phyloP scores from a whole-genome alignment of 2,888 invertebrate genomes.

The Phaonia tiefii region DNA sequence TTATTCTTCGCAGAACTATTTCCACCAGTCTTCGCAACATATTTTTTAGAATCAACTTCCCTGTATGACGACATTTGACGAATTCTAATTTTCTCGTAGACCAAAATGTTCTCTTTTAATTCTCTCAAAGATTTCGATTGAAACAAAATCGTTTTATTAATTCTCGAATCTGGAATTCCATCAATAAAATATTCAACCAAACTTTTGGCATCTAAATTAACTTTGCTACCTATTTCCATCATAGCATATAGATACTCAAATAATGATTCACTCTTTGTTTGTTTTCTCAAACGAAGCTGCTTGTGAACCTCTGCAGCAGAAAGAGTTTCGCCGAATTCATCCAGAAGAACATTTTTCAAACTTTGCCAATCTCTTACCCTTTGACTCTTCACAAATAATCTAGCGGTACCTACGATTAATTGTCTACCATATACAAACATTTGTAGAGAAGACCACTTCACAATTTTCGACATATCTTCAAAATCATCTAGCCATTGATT shows the following conservation, averaged over 20 bases:
- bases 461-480: slow-evolving; percentile 51
- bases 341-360: slow-evolving; percentile 29
- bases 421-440: slow-evolving; percentile 58
- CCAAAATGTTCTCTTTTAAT: slow-evolving; percentile 41
- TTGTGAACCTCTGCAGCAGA: slow-evolving; percentile 54
- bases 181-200: neutral
- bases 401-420: slow-evolving; percentile 59
- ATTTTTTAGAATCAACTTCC: neutral
- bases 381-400: slow-evolving; percentile 49
- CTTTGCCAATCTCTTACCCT: slow-evolving; percentile 32
- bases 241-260: slow-evolving; percentile 53
- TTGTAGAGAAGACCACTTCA: slow-evolving; percentile 48
- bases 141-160: slow-evolving; percentile 41
- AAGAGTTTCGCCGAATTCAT: slow-evolving; percentile 41
- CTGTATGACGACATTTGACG: too few relatives aligned
- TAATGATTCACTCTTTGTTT: slow-evolving; percentile 29
- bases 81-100: slow-evolving; percentile 48
- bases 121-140: slow-evolving; percentile 38
- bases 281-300: slow-evolving; percentile 25
- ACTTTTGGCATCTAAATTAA: slow-evolving; percentile 34
- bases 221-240: slow-evolving; percentile 45
- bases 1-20: neutral
- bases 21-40: neutral
- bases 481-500: slow-evolving; percentile 19
- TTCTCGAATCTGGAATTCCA: neutral